These are phyloP conservation scores for Plectrocnemia conspersa DNA, from an alignment of 1,140 invertebrate genomes.

Conservation along the genomic window DNA sequence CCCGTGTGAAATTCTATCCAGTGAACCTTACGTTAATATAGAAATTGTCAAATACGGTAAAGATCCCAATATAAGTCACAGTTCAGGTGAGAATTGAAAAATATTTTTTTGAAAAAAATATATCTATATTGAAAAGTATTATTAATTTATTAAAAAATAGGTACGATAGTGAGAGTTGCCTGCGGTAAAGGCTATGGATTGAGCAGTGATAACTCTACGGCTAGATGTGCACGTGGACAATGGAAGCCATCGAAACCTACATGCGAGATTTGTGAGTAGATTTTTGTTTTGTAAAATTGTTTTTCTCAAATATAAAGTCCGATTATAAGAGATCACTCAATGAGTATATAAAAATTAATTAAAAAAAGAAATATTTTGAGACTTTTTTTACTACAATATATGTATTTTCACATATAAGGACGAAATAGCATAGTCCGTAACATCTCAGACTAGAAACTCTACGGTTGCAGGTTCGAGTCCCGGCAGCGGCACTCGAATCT, in stretches of 20 bases:
- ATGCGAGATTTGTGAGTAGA: conserved; percentile 66
- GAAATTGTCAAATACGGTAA: conserved; percentile 60
- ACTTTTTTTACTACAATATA: too few species aligned
- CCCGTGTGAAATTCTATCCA: conserved; percentile 54
- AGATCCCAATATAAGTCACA: conserved; percentile 56
- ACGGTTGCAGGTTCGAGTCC: too few species aligned
- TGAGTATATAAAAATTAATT: not conserved
- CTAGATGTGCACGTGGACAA: conserved; percentile 68
- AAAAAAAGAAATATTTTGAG: not conserved
- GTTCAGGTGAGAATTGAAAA: conserved; percentile 46
- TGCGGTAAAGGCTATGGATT: conserved; percentile 71
- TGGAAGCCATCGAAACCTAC: conserved; percentile 77
- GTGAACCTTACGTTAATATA: conserved; percentile 60
- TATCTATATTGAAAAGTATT: conserved; percentile 37
- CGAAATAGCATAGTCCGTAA: too few species aligned
- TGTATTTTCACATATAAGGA: too few species aligned
- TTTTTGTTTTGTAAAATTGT: conserved; percentile 4
- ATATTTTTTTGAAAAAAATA: conserved; percentile 39
- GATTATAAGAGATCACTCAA: not conserved
- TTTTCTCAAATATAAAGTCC: not conserved
- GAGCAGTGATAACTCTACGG: conserved; percentile 69
- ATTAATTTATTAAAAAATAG: conserved; percentile 38
- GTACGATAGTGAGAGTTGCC: conserved; percentile 64
- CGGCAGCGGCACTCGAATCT: too few species aligned
- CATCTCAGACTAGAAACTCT: too few species aligned